Evolutionary conservation across 64 coral and sea anemone genomes (phyloP).

Genomic region (Exaiptasia diaphana): DNA sequence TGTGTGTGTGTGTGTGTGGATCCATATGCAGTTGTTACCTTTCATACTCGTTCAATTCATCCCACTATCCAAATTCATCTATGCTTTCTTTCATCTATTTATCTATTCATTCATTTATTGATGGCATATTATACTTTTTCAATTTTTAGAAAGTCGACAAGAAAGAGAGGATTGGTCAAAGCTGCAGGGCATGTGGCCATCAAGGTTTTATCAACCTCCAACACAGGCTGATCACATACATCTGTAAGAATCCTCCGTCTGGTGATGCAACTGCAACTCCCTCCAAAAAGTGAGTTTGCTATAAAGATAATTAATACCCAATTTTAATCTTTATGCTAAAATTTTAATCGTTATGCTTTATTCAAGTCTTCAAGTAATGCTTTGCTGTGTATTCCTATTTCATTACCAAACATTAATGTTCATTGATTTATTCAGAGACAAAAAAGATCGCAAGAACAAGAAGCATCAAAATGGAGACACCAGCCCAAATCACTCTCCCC

Average conservation of each 20-base stretch:
- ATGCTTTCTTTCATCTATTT: too few species aligned
- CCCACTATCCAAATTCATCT: too few species aligned
- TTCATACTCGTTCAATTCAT: too few species aligned
- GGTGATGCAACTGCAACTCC: slow-evolving; percentile 72
- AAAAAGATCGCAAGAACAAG: slow-evolving; percentile 72
- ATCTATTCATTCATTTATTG: too few species aligned
- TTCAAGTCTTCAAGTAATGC: too few species aligned
- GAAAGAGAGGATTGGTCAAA: slow-evolving; percentile 88
- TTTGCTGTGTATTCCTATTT: too few species aligned
- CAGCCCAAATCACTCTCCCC: slow-evolving; percentile 73
- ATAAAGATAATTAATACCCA: not conserved
- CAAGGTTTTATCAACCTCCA: slow-evolving; percentile 72
- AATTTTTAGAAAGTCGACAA: slow-evolving; percentile 90
- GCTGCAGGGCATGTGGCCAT: slow-evolving; percentile 88
- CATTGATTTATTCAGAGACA: slow-evolving; percentile 63
- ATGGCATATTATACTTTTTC: too few species aligned
- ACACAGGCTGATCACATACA: slow-evolving; percentile 92
- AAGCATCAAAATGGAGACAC: slow-evolving; percentile 82
- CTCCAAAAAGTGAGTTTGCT: slow-evolving; percentile 81
- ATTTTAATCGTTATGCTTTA: too few species aligned
- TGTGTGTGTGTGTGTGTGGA: too few species aligned
- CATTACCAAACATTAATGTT: not conserved
- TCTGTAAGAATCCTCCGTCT: slow-evolving; percentile 93
- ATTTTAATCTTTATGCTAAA: not conserved
- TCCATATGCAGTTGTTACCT: too few species aligned